These are phyloP conservation scores for Ciona savignyi DNA, from an alignment of 23 tunicate species.

Conservation along the genomic window DNA sequence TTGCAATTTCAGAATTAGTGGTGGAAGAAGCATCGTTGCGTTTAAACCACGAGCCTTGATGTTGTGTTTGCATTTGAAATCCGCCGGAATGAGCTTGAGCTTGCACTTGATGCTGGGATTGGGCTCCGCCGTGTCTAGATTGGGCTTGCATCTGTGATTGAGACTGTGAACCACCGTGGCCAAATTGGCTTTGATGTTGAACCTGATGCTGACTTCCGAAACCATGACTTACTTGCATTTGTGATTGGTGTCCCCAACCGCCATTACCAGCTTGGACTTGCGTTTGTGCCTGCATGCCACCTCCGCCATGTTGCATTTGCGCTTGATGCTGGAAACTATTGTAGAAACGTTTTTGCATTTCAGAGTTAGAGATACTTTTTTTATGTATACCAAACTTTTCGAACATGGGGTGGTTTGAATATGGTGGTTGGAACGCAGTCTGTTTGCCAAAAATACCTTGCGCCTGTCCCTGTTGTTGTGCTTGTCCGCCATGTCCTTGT, in stretches of 20 bases:
- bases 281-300: too few relatives aligned
- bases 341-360: not conserved
- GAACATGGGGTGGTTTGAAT: too few relatives aligned
- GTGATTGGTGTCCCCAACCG: conserved; percentile 16
- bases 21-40: too few relatives aligned
- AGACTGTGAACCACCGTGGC: conserved; percentile 6
- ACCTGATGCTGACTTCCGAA: conserved; percentile 16
- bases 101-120: too few relatives aligned
- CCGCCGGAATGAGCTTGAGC: too few relatives aligned
- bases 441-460: conserved; percentile 6
- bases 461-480: conserved; percentile 15
- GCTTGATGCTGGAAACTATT: not conserved
- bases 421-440: too few relatives aligned
- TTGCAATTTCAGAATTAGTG: too few relatives aligned
- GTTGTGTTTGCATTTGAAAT: too few relatives aligned
- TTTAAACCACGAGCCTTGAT: too few relatives aligned
- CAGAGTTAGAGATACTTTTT: not conserved
- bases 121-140: conserved; percentile 9
- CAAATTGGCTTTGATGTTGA: not conserved
- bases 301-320: conserved; percentile 6
- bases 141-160: conserved; percentile 19
- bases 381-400: not conserved
- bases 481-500: conserved; percentile 7
- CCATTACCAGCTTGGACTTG: too few relatives aligned
- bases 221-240: conserved; percentile 14